phyloP scores from a whole-genome alignment of 1,140 invertebrate genomes.

The Drosophila arizonae region DNA sequence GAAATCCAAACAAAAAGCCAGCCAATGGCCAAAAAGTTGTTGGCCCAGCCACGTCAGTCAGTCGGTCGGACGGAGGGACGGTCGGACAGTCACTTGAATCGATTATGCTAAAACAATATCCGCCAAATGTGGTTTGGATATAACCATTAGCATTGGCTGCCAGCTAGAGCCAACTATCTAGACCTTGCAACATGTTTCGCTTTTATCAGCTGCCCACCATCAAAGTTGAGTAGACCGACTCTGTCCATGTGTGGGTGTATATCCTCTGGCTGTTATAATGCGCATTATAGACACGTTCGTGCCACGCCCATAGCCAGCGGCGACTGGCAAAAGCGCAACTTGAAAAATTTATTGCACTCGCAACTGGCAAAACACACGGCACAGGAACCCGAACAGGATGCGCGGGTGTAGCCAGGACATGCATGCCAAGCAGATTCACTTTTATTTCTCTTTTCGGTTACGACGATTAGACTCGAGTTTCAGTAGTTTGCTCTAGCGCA shows the following conservation, averaged over 20 bases:
- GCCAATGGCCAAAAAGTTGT: slow-evolving; percentile 19
- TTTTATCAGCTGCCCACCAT: slow-evolving; percentile 65
- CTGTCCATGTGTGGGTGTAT: slow-evolving; percentile 20
- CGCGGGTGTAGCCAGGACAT: slow-evolving; percentile 24
- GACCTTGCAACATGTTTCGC: slow-evolving; percentile 38
- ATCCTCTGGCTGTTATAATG: slow-evolving; percentile 41
- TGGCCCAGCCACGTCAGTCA: slow-evolving; percentile 51
- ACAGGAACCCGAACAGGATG: slow-evolving; percentile 36
- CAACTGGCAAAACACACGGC: slow-evolving; percentile 38
- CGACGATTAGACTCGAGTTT: slow-evolving; percentile 49
- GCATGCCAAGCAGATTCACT: slow-evolving; percentile 66
- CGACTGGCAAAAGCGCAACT: slow-evolving; percentile 72
- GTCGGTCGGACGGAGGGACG: slow-evolving; percentile 19
- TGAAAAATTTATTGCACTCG: slow-evolving; percentile 78
- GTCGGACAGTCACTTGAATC: slow-evolving; percentile 68
- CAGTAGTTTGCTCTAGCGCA: neutral
- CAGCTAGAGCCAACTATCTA: slow-evolving; percentile 46
- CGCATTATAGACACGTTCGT: slow-evolving; percentile 71
- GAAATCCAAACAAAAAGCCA: slow-evolving; percentile 49
- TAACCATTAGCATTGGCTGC: slow-evolving; percentile 50
- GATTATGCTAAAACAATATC: slow-evolving; percentile 82
- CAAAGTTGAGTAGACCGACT: slow-evolving; percentile 50
- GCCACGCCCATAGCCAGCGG: slow-evolving; percentile 47
- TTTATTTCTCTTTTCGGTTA: slow-evolving; percentile 41
- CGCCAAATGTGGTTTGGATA: slow-evolving; percentile 64